Conservation (phyloP, 1,140 invertebrate genomes). For the Drosophila varians region DNA sequence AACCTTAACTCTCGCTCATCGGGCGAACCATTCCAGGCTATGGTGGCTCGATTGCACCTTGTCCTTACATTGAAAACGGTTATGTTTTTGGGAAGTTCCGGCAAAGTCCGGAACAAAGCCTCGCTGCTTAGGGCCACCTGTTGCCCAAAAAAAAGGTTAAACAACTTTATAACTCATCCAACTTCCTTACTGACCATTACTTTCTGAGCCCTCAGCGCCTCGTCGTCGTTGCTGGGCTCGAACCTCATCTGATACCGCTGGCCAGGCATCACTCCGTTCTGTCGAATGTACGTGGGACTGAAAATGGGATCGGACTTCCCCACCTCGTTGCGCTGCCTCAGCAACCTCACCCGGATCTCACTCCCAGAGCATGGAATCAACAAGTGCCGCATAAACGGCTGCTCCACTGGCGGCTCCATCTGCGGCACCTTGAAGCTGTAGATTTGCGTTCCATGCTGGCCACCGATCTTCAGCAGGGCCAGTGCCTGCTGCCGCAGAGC, state of each 20-base stretch:
- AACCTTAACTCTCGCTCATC: slow-evolving; percentile 76
- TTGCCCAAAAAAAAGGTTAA: not conserved
- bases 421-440: slow-evolving; percentile 80
- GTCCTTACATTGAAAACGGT: slow-evolving; percentile 73
- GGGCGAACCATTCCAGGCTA: slow-evolving; percentile 80
- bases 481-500: slow-evolving; percentile 58
- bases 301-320: slow-evolving; percentile 59
- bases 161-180: not conserved
- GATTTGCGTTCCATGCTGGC: slow-evolving; percentile 67
- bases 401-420: slow-evolving; percentile 16
- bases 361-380: slow-evolving; percentile 75
- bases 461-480: slow-evolving; percentile 65
- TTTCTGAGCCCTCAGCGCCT: slow-evolving; percentile 73
- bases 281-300: slow-evolving; percentile 67
- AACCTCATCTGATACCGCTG: slow-evolving; percentile 73
- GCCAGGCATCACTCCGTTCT: slow-evolving; percentile 51
- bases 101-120: slow-evolving; percentile 60
- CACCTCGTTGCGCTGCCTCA: slow-evolving; percentile 52
- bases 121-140: slow-evolving; percentile 73
- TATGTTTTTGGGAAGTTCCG: slow-evolving; percentile 72
- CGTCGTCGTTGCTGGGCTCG: slow-evolving; percentile 78
- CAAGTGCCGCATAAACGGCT: slow-evolving; percentile 60
- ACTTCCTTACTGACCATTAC: slow-evolving; percentile 56
- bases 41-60: slow-evolving; percentile 66
- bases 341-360: slow-evolving; percentile 67